These are phyloP conservation scores for Pygmarrhopalites habei DNA, from an alignment of 1,140 invertebrate species.

Conservation along the genomic window DNA sequence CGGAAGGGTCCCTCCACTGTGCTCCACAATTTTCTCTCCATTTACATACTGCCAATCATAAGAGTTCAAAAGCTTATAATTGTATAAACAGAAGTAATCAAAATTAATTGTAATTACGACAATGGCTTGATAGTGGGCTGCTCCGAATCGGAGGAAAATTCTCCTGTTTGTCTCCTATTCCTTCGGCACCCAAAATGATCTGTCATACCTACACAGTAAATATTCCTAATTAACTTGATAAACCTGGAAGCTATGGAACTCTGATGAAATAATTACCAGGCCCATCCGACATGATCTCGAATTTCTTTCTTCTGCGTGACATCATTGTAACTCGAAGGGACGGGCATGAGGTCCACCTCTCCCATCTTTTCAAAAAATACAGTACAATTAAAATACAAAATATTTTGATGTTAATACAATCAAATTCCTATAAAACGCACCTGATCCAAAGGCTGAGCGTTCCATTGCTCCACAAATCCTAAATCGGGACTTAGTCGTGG, in stretches of 20 bases:
- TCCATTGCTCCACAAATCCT: slow-evolving; percentile 51
- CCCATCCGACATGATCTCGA: too few species aligned
- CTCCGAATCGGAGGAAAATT: slow-evolving; percentile 77
- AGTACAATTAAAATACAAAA: too few species aligned
- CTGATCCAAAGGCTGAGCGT: slow-evolving; percentile 34
- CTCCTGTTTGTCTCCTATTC: slow-evolving; percentile 57
- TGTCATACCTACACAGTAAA: slow-evolving; percentile 87
- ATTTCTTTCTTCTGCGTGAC: too few species aligned
- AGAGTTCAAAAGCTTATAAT: background rate
- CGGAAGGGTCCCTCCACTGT: slow-evolving; percentile 86
- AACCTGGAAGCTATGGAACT: slow-evolving; percentile 61
- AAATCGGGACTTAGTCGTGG: slow-evolving; percentile 42
- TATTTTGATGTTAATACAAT: too few species aligned
- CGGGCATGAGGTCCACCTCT: slow-evolving; percentile 70
- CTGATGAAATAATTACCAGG: too few species aligned
- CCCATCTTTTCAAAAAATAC: slow-evolving; percentile 40
- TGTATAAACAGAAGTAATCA: background rate
- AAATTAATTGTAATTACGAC: slow-evolving; percentile 53
- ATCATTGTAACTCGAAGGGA: slow-evolving; percentile 94
- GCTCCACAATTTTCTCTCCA: slow-evolving; percentile 64
- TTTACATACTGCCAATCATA: slow-evolving; percentile 68
- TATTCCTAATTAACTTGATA: slow-evolving; percentile 86
- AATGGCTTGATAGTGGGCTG: slow-evolving; percentile 77
- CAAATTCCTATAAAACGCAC: slow-evolving; percentile 19
- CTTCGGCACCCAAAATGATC: slow-evolving; percentile 66